Evolutionary conservation across 2,797 vertebrate genomes (phyloP).

Genomic region (Remorina albescens): DNA sequence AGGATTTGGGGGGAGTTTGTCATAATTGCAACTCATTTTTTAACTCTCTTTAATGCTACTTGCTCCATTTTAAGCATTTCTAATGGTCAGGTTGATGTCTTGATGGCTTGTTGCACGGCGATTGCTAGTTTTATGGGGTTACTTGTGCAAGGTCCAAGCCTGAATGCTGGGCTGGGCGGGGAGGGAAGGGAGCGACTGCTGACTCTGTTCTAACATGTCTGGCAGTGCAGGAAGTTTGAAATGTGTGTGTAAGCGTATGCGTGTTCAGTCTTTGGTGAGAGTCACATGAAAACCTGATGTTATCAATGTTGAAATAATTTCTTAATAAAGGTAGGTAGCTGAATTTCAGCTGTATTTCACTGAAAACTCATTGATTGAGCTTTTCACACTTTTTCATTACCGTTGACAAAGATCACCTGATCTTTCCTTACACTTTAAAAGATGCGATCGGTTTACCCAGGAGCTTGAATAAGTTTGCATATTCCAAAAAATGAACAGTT

Average conservation of each 20-base stretch:
- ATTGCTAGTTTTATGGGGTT: constrained; percentile 73
- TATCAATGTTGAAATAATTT: constrained; percentile 47
- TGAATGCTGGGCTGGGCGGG: constrained; percentile 70
- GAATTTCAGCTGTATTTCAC: constrained; percentile 4
- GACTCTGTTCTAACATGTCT: constrained; percentile 82
- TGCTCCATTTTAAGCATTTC: constrained; percentile 70
- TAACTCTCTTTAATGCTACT: constrained; percentile 54
- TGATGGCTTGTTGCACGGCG: constrained; percentile 56
- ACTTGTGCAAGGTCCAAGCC: constrained; percentile 69
- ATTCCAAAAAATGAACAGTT: neutral
- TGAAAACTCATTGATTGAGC: constrained; percentile 4
- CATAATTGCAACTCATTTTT: constrained; percentile 67
- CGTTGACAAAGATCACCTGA: neutral
- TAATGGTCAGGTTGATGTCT: constrained; percentile 71
- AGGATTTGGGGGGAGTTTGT: constrained; percentile 46
- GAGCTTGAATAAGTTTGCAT: neutral
- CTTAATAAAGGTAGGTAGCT: constrained; percentile 50
- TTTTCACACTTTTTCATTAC: neutral
- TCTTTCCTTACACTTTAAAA: neutral
- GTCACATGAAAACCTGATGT: constrained; percentile 75
- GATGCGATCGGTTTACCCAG: neutral
- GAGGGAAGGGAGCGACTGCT: constrained; percentile 71
- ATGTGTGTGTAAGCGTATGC: constrained; percentile 36
- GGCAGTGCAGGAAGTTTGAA: constrained; percentile 68
- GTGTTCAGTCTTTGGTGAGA: constrained; percentile 31